Conservation (phyloP, 53 echinoderm and acorn worm species). For the Luidia sarsii region DNA sequence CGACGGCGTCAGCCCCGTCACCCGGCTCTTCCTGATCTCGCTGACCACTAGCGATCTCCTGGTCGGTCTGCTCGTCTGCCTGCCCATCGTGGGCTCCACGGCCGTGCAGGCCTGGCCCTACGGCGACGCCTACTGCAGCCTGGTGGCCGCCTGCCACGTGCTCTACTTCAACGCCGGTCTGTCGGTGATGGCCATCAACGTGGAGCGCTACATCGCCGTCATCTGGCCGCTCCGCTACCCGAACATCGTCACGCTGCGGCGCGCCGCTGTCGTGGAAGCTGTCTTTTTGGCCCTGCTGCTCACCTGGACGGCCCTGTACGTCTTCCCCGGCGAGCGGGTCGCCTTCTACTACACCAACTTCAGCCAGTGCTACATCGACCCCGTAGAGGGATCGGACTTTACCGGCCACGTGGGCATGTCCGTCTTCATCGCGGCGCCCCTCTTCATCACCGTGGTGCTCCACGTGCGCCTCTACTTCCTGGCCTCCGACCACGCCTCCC, state of each 20-base stretch:
- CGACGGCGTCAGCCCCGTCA: conserved; percentile 47
- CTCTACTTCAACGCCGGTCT: conserved; percentile 44
- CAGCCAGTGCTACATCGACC: conserved; percentile 38
- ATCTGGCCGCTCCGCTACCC: conserved; percentile 46
- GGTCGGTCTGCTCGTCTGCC: conserved; percentile 33
- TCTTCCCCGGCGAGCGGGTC: background rate
- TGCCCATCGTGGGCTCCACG: conserved; percentile 34
- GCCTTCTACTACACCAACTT: conserved; percentile 36
- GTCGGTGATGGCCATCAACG: conserved; percentile 43
- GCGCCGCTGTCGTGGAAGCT: conserved; percentile 1
- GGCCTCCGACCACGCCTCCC: conserved; percentile 5
- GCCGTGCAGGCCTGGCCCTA: conserved; percentile 43
- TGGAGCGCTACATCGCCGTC: conserved; percentile 43
- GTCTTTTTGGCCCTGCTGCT: background rate
- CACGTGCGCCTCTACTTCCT: conserved; percentile 18
- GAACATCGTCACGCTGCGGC: conserved; percentile 14
- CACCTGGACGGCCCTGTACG: conserved; percentile 11
- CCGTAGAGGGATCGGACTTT: background rate
- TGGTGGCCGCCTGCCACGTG: conserved; percentile 31
- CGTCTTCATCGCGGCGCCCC: conserved; percentile 19
- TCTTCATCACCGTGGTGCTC: conserved; percentile 24
- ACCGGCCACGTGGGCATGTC: conserved; percentile 26
- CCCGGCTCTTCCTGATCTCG: conserved; percentile 37
- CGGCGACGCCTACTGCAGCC: conserved; percentile 34
- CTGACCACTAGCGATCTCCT: conserved; percentile 41